A percentile compares a stretch with the other conserved stretches of the same genome.
Evolutionary conservation across 2,797 vertebrate species (phyloP).

Genomic region (Telmatherina bonti): DNA sequence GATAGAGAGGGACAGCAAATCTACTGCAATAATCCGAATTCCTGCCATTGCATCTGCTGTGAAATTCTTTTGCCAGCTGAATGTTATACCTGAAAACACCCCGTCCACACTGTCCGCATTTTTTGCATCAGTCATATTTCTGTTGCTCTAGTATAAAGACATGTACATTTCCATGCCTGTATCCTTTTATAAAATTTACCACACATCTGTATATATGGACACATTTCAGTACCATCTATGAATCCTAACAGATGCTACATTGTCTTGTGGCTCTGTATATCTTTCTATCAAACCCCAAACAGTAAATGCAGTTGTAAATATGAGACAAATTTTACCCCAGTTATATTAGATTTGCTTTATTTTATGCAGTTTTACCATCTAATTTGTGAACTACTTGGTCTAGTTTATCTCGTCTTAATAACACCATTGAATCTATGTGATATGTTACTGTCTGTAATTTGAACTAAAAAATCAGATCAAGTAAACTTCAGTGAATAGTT

Average conservation of each 20-base stretch:
- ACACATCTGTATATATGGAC: not conserved
- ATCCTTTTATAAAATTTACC: not conserved
- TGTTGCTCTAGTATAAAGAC: not conserved
- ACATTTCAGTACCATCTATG: not conserved
- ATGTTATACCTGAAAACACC: constrained; percentile 2
- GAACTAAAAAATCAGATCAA: not conserved
- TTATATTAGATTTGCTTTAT: not conserved
- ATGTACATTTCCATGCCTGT: not conserved
- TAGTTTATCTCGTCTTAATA: not conserved
- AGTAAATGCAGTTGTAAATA: not conserved
- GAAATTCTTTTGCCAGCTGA: not conserved
- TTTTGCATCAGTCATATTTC: not conserved
- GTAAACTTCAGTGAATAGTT: not conserved
- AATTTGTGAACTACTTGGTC: not conserved
- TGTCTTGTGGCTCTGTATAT: not conserved
- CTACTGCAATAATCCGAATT: constrained; percentile 11
- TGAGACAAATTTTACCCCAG: no score
- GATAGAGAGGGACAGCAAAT: constrained; percentile 15
- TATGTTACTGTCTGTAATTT: not conserved
- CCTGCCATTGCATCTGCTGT: constrained; percentile 17
- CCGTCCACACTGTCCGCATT: not conserved
- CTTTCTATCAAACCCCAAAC: not conserved
- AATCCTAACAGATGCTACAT: not conserved
- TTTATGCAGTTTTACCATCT: not conserved
- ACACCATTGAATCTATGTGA: not conserved